phyloP scores from a whole-genome alignment of 2,113 vertebrate genomes.

The Gymnobelideus leadbeateri region DNA sequence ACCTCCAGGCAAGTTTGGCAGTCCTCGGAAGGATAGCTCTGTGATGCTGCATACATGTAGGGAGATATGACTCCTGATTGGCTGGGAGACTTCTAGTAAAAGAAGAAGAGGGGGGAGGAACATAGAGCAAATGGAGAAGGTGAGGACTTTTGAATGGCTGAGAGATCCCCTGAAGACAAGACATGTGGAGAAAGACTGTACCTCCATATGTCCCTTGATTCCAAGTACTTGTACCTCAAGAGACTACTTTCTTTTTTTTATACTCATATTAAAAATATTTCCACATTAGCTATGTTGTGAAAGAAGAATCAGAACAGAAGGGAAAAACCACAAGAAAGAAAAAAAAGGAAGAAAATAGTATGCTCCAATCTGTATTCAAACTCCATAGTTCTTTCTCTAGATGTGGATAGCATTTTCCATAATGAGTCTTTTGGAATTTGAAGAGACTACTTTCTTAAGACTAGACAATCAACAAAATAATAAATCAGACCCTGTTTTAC shows the following conservation, averaged over 20 bases:
- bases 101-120: neutral
- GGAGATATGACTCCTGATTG: neutral
- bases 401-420: too few species aligned
- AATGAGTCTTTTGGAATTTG: too few species aligned
- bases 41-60: neutral
- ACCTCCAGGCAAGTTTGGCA: neutral
- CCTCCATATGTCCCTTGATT: neutral
- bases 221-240: neutral
- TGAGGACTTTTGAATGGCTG: neutral
- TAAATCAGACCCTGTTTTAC: neutral
- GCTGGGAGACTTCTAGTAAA: neutral
- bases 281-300: too few species aligned
- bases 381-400: too few species aligned
- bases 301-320: too few species aligned
- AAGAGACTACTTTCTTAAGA: neutral
- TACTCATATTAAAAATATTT: too few species aligned
- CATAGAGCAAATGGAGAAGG: neutral
- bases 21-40: neutral
- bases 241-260: neutral
- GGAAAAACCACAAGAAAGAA: too few species aligned
- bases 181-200: neutral
- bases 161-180: neutral
- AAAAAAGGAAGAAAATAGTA: too few species aligned
- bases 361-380: too few species aligned
- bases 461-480: neutral